Evolutionary conservation across 2,888 invertebrate genomes (phyloP).

Genomic region (Drosophila anceps): DNA sequence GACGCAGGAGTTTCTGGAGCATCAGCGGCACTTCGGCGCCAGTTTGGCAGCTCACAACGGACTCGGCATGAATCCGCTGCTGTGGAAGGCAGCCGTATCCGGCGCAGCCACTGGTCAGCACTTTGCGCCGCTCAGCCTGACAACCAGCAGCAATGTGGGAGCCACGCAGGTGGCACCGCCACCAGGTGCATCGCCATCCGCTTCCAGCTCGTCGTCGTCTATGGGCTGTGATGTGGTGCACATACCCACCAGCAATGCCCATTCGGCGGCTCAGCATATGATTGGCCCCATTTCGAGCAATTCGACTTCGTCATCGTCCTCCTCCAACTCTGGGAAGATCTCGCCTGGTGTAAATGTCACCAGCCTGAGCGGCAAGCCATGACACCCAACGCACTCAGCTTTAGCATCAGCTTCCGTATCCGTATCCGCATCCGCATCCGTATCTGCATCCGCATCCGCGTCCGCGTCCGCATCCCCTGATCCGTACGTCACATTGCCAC

Average conservation of each 20-base stretch:
- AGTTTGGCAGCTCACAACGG: conserved; percentile 86
- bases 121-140: conserved; percentile 85
- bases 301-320: conserved; percentile 84
- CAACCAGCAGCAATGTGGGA: conserved; percentile 79
- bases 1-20: conserved; percentile 85
- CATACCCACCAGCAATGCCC: conserved; percentile 71
- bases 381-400: conserved; percentile 79
- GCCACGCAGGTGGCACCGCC: conserved; percentile 83
- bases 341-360: conserved; percentile 84
- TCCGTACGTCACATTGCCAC: conserved; percentile 55
- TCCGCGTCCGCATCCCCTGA: conserved; percentile 61
- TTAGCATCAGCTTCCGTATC: conserved; percentile 43
- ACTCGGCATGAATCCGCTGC: conserved; percentile 84
- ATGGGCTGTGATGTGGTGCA: conserved; percentile 84
- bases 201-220: conserved; percentile 86
- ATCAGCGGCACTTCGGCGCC: conserved; percentile 89
- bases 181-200: conserved; percentile 86
- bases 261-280: conserved; percentile 64
- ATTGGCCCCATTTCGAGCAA: conserved; percentile 84
- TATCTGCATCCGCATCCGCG: conserved; percentile 48
- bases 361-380: conserved; percentile 83
- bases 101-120: conserved; percentile 83
- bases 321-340: conserved; percentile 84
- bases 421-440: conserved; percentile 38
- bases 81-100: conserved; percentile 85